phyloP scores from a whole-genome alignment of 2,797 vertebrate species.

The Bufotes viridis region DNA sequence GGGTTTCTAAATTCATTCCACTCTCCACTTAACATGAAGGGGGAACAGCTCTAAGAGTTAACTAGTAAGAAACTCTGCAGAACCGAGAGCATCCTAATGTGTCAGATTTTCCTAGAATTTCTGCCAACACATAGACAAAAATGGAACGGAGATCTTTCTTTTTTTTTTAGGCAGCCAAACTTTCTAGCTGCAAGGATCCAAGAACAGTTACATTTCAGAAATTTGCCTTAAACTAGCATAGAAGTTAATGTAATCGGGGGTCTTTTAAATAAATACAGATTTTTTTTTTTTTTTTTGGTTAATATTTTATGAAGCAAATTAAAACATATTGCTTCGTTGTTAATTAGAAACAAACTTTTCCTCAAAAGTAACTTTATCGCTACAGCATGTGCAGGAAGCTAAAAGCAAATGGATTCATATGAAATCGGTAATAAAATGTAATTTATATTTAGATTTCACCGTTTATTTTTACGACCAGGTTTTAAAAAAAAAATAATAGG shows the following conservation, averaged over 20 bases:
- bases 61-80: background rate
- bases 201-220: background rate
- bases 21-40: background rate
- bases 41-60: background rate
- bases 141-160: background rate
- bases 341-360: background rate
- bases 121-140: background rate
- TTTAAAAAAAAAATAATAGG: too few relatives aligned
- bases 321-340: background rate
- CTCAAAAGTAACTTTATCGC: background rate
- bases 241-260: background rate
- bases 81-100: background rate
- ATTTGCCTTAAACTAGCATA: background rate
- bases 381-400: background rate
- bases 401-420: background rate
- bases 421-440: background rate
- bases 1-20: slow-evolving; percentile 17
- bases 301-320: background rate
- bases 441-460: background rate
- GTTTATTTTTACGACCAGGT: background rate
- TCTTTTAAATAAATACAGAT: background rate
- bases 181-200: background rate
- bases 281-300: background rate
- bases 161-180: background rate
- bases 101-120: slow-evolving; percentile 4